Conservation (phyloP, 1,140 invertebrate genomes). For the Trachymyrmex cornetzi region DNA sequence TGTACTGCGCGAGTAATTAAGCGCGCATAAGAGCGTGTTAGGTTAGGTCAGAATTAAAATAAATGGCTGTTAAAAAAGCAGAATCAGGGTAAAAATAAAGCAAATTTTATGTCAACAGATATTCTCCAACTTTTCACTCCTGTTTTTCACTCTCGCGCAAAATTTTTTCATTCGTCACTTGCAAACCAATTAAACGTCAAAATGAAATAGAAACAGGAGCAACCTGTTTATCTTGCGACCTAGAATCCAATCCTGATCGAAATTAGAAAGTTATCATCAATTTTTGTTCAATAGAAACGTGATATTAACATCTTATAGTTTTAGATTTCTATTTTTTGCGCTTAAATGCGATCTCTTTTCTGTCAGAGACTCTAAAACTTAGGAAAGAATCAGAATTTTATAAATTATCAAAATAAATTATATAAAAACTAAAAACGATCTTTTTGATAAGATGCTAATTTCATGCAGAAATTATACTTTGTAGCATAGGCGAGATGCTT, state of each 20-base stretch:
- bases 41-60: conserved; percentile 33
- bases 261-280: conserved; percentile 26
- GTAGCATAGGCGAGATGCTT: conserved; percentile 67
- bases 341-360: background rate
- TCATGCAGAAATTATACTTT: conserved; percentile 45
- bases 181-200: background rate
- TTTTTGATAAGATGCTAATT: background rate
- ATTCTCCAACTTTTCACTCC: background rate
- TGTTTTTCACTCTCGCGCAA: background rate
- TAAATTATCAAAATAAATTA: background rate
- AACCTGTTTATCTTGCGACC: conserved; percentile 67
- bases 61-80: background rate
- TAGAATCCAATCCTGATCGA: background rate
- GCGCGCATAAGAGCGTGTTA: background rate
- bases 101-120: background rate
- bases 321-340: background rate
- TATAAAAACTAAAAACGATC: background rate
- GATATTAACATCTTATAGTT: conserved; percentile 1
- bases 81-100: background rate
- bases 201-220: conserved; percentile 75
- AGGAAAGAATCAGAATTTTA: background rate
- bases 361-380: background rate
- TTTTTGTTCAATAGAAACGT: conserved; percentile 1
- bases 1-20: conserved; percentile 35
- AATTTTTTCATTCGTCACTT: background rate